A percentile compares a stretch with the other conserved stretches of the same genome.
phyloP scores from a whole-genome alignment of 2,888 invertebrate genomes.

The Torymus texanus region DNA sequence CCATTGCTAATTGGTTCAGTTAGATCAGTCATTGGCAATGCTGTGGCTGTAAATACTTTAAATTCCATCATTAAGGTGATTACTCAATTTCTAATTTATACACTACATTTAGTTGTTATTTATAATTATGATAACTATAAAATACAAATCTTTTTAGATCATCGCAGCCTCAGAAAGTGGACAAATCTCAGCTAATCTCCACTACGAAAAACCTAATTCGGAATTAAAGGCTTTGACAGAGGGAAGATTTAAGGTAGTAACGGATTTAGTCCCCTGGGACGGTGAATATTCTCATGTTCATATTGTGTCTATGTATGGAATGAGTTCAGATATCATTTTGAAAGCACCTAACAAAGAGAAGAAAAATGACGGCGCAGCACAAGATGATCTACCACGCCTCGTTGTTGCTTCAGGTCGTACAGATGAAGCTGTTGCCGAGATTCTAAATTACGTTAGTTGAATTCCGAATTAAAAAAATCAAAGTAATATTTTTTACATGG shows the following conservation, averaged over 20 bases:
- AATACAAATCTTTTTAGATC: constrained; percentile 42
- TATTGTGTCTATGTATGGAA: constrained; percentile 95
- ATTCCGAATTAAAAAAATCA: no score
- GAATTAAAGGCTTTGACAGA: constrained; percentile 48
- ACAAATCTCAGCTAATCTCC: constrained; percentile 78
- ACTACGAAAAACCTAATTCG: constrained; percentile 74
- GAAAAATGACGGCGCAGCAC: constrained; percentile 79
- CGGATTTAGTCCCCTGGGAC: constrained; percentile 77
- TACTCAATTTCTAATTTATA: not conserved
- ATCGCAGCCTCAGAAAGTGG: constrained; percentile 62
- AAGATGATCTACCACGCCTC: constrained; percentile 83
- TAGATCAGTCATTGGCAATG: constrained; percentile 59
- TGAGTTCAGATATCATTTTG: constrained; percentile 84
- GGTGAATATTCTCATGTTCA: constrained; percentile 87
- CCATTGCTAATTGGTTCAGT: constrained; percentile 61
- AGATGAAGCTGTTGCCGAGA: constrained; percentile 82
- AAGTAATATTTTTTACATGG: constrained; percentile 53
- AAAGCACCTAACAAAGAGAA: constrained; percentile 80
- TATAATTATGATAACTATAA: no score
- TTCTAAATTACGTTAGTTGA: constrained; percentile 80
- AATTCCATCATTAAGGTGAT: constrained; percentile 56
- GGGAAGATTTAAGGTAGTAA: constrained; percentile 55
- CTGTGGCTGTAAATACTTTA: constrained; percentile 29
- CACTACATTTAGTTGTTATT: no score
- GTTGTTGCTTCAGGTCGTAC: constrained; percentile 88